Conservation (phyloP, 2,113 vertebrate genomes). For the Aspidoscelis tigris region DNA sequence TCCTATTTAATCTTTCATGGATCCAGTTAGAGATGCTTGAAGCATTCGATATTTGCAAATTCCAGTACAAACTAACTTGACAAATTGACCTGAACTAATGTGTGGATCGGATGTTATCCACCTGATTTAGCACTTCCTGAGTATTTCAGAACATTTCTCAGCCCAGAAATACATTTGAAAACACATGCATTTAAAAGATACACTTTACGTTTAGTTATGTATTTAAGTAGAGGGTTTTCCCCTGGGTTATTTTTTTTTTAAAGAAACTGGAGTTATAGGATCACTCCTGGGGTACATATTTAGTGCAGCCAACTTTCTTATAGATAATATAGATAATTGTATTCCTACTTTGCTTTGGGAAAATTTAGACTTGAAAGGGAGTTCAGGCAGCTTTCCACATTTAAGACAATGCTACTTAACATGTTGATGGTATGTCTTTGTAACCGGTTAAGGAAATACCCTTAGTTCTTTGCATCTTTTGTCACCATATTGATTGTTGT, state of each 20-base stretch:
- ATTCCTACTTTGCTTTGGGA: background rate
- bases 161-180: background rate
- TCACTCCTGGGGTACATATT: background rate
- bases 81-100: background rate
- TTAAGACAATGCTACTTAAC: background rate
- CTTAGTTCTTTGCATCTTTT: background rate
- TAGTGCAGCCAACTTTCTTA: background rate
- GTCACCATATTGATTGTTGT: no score
- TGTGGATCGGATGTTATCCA: background rate
- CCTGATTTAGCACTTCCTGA: background rate
- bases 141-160: background rate
- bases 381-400: background rate
- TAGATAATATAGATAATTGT: background rate
- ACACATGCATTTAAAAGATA: no score
- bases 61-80: background rate
- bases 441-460: background rate
- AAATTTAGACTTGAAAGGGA: background rate
- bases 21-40: background rate
- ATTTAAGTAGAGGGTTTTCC: background rate
- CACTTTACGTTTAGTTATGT: no score
- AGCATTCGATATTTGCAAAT: background rate
- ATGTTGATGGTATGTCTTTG: background rate
- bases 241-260: background rate
- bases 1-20: background rate
- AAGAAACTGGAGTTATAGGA: background rate